A percentile compares a stretch with the other conserved stretches of the same genome.
These are phyloP conservation scores for Pinctada fucata DNA, from an alignment of 2,888 invertebrate species.

Conservation along the genomic window DNA sequence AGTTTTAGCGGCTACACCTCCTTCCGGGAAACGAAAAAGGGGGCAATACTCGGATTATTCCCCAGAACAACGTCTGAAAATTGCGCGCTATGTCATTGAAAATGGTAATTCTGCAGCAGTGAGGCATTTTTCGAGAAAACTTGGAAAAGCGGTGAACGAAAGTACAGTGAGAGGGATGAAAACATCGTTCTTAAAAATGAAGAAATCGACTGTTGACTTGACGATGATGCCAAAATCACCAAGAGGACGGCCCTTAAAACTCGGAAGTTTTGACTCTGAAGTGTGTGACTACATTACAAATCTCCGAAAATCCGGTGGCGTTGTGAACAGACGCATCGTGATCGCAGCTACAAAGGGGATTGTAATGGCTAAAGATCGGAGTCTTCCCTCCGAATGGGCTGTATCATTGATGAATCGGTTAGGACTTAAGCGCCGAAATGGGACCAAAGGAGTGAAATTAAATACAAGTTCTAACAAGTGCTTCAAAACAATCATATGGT, in stretches of 20 bases:
- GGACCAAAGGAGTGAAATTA: conserved; percentile 32
- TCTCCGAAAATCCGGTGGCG: no score
- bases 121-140: neutral
- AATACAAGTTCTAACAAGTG: no score
- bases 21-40: neutral
- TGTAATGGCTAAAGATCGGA: conserved; percentile 19
- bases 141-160: neutral
- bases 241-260: no score
- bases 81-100: neutral
- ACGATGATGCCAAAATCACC: no score
- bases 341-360: conserved; percentile 28
- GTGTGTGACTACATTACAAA: no score
- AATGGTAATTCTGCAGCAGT: neutral
- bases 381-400: conserved; percentile 11
- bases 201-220: no score
- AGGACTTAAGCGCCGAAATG: conserved; percentile 19
- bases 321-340: no score
- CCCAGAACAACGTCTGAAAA: neutral
- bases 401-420: conserved; percentile 30
- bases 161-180: conserved; percentile 1
- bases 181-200: conserved; percentile 5
- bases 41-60: conserved; percentile 6
- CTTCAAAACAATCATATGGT: no score
- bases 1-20: no score
- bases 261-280: no score